A percentile compares a stretch with the other conserved stretches of the same genome.
Conservation (phyloP, 2,113 vertebrate genomes). For the Bufo gargarizans region DNA sequence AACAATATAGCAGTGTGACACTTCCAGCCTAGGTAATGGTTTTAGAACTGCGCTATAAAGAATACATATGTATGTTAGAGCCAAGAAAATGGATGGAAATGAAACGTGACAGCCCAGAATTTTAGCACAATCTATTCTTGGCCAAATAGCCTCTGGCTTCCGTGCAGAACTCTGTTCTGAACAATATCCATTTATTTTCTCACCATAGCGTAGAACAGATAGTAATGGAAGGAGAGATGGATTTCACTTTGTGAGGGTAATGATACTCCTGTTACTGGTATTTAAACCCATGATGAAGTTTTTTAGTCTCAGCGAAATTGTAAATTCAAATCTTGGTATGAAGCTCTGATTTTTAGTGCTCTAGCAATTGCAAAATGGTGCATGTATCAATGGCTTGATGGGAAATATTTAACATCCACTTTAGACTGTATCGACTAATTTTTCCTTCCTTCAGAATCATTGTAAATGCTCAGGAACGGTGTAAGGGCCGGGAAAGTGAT, state of each 20-base stretch:
- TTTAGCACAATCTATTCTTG: slow-evolving; percentile 1
- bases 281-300: slow-evolving; percentile 35
- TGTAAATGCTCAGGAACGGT: slow-evolving; percentile 35
- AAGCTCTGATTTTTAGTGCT: slow-evolving; percentile 16
- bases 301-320: slow-evolving; percentile 24
- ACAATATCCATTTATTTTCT: slow-evolving; percentile 29
- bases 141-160: slow-evolving; percentile 23
- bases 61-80: slow-evolving; percentile 24
- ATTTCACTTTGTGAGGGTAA: slow-evolving; percentile 20
- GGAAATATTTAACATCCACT: slow-evolving; percentile 48
- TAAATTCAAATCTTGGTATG: neutral
- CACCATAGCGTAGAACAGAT: slow-evolving; percentile 16
- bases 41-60: slow-evolving; percentile 26
- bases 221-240: slow-evolving; percentile 19
- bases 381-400: slow-evolving; percentile 3
- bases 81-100: slow-evolving; percentile 44
- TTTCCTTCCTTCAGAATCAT: slow-evolving; percentile 42
- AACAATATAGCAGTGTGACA: slow-evolving; percentile 32
- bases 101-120: slow-evolving; percentile 31
- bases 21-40: slow-evolving; percentile 22
- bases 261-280: slow-evolving; percentile 20
- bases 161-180: neutral
- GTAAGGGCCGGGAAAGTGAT: slow-evolving; percentile 37
- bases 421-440: slow-evolving; percentile 34
- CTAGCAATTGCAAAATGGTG: neutral